A percentile compares a stretch with the other conserved stretches of the same genome.
These are phyloP conservation scores for Ptilonorhynchus violaceus DNA, from an alignment of 2,113 vertebrate genomes.

Conservation along the genomic window DNA sequence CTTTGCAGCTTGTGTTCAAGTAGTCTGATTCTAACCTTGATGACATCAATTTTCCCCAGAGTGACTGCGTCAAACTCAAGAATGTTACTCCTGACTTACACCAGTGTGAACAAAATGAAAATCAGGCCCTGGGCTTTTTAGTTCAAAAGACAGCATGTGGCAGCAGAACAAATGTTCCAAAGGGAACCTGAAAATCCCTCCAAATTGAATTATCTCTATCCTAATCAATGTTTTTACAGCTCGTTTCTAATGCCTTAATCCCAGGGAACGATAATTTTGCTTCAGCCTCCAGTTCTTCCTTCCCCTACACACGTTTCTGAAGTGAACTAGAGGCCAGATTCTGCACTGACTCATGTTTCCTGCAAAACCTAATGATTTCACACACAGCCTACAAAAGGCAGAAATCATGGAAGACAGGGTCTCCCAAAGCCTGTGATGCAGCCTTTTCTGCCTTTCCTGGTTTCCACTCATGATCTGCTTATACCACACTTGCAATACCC, in stretches of 20 bases:
- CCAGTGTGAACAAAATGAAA: neutral
- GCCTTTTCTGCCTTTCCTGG: neutral
- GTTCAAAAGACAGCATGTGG: neutral
- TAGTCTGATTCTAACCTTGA: neutral
- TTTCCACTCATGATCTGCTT: neutral
- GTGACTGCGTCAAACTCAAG: neutral
- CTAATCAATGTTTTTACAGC: neutral
- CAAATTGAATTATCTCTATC: neutral
- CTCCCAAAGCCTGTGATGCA: neutral
- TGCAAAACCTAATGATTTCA: neutral
- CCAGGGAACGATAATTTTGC: neutral
- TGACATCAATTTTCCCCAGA: neutral
- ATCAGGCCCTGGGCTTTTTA: neutral
- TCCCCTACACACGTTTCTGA: neutral
- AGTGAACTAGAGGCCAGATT: neutral
- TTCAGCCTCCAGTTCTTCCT: neutral
- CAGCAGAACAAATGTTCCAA: neutral
- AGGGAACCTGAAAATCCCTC: neutral
- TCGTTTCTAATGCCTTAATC: neutral
- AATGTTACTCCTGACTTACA: neutral
- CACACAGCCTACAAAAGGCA: neutral
- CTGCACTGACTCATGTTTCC: neutral
- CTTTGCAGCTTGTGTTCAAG: neutral
- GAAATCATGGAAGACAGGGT: neutral
- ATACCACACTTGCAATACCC: neutral